Percentiles rank a stretch among this genome's conserved stretches.
phyloP scores from a whole-genome alignment of 2,888 invertebrate genomes.

The Fragum sueziense region DNA sequence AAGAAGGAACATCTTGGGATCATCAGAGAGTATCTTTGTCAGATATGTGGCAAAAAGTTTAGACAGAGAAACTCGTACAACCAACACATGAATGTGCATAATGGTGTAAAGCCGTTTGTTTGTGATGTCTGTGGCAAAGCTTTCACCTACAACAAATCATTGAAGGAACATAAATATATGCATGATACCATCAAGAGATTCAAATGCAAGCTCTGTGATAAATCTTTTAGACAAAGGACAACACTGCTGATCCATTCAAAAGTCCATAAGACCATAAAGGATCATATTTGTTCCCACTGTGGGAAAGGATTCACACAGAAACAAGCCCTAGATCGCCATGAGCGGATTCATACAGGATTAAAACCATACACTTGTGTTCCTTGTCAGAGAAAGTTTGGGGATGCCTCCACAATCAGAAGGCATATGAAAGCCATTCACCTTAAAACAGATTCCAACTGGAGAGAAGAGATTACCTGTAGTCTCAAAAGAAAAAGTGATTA shows the following conservation, averaged over 20 bases:
- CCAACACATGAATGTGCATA: slow-evolving; percentile 75
- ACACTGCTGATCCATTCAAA: slow-evolving; percentile 81
- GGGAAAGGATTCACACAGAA: slow-evolving; percentile 82
- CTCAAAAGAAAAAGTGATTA: slow-evolving; percentile 45
- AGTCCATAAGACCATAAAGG: slow-evolving; percentile 81
- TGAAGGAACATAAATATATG: slow-evolving; percentile 78
- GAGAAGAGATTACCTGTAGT: slow-evolving; percentile 60
- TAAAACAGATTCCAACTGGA: slow-evolving; percentile 70
- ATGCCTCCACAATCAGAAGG: slow-evolving; percentile 72
- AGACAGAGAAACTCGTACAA: slow-evolving; percentile 72
- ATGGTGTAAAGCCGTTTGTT: slow-evolving; percentile 71
- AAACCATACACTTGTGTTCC: slow-evolving; percentile 81
- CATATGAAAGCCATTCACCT: slow-evolving; percentile 76
- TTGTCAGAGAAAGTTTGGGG: slow-evolving; percentile 80
- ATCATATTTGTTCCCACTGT: slow-evolving; percentile 80
- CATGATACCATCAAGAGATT: slow-evolving; percentile 79
- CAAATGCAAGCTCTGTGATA: slow-evolving; percentile 79
- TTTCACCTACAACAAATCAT: slow-evolving; percentile 75
- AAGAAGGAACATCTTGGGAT: slow-evolving; percentile 72
- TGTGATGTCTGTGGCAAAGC: slow-evolving; percentile 73
- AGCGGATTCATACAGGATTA: slow-evolving; percentile 82
- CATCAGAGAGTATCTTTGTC: slow-evolving; percentile 70
- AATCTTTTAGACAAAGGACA: slow-evolving; percentile 81
- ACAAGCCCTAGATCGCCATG: slow-evolving; percentile 82
- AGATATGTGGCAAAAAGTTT: slow-evolving; percentile 75